Base-by-base conservation (phyloP, 35 echinoderm and acorn worm species). In the Holothuria glaberrima region DNA sequence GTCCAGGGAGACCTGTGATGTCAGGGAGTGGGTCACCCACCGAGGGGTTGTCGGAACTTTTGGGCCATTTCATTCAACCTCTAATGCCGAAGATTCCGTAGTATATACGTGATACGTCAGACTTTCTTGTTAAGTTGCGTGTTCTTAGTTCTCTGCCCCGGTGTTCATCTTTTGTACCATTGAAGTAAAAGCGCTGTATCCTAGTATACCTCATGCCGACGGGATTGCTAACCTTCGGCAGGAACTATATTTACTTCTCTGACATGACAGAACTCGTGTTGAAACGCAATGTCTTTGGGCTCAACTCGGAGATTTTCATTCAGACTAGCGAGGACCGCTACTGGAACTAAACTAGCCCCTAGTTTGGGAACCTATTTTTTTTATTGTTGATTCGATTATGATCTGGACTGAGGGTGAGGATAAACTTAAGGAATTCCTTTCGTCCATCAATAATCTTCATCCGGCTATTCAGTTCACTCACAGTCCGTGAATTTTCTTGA, bases 361-460 rank as follows among this genome's bases (percentile, higher is more conserved):
- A 59, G 48, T 62, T 85, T 0, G 50, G 52, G 26, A 25, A 59
- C 16, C 81, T 85, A 50, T 58, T 63, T 24, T 59, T 85, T 87
- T 67, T 22, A 87, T 87, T 13, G 12, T 32, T 67, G 84, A 67
- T 26, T 30, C 68, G 68, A 4, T 60, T 69, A 65, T 69, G 21
- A 87, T 87, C 22, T 87, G 63, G 84, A 87, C 84, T n/a, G 58
- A 87, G 18, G 84, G 61, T 87, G n/a, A 65, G 33, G 62, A 60
- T 41, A 65, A 62, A 87, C 59, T 87, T 28, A 12, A 22, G 5
- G 62, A 87, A 18, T 87, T 87, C 32, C 61, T 65, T 87, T 50
- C 26, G 5, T 67, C 14, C 30, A 65, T 60, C 59, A 87, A 87
- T 87, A 62, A 0, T 0, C 14, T 87, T 18, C 84, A 87, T 69